Base-by-base conservation (phyloP, 2,113 vertebrate species). In the Chlorodrepanis virens region DNA sequence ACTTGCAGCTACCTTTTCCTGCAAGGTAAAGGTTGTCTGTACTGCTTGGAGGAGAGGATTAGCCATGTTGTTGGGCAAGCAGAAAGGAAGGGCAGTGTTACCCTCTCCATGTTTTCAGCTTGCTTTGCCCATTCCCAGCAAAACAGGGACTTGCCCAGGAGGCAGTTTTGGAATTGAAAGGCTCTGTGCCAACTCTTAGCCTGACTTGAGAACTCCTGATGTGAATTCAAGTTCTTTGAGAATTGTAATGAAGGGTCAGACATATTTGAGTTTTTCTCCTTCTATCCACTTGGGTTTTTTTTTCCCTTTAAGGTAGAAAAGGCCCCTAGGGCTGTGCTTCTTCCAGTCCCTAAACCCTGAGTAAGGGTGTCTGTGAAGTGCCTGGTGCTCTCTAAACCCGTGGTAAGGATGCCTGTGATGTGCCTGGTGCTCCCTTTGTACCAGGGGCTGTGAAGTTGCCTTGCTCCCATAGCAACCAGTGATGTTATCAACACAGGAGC, bases 231-330 rank as follows among this genome's bases (percentile, higher is more conserved):
- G 54, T 15, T 24, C 14, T 54, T 33, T 42, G 35, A 76, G 23
- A 60, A 27, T 10, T 78, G 28, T 24, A 23, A 2, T 31, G 60
- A 24, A 35, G 33, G 8, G 27, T 52, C 29, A 50, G 37, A 35
- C 4, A 3, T 4, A 0, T 22, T 25, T 22, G 21, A 40, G 10
- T 1, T 18, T 47, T 39, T 61, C 4, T 16, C 10, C 13, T 7
- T 17, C 23, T 45, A 12, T 13, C 5, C 6, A 11, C 7, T 2
- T 2, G 1, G 1, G 27, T 4, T 11, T 29, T 23, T 14, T 6
- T 7, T 35, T 11, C 14, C 3, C 5, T 20, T 14, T 39, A 4
- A 11, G 6, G n/a, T 7, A 44, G 20, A 27, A 59, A 72, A 77
- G 10, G 8, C 11, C 50, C 7, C 24, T 6, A 6, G 17, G 14